Conservation (phyloP, 2,113 vertebrate species). For the Nesogale talazaci region DNA sequence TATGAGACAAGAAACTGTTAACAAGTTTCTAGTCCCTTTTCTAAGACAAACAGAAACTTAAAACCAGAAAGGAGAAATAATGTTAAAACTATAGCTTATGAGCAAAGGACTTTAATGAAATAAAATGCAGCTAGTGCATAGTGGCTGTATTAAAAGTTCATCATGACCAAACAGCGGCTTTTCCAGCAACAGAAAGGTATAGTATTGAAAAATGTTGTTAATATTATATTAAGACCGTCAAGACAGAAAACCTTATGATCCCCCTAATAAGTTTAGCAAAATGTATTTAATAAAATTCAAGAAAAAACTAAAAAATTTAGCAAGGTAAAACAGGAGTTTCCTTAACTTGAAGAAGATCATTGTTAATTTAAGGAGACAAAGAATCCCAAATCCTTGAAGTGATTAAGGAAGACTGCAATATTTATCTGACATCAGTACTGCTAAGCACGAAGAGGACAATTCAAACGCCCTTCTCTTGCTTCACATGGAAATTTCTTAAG, state of each 20-base stretch:
- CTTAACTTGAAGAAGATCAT: not conserved
- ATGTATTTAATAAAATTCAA: slow-evolving; percentile 21
- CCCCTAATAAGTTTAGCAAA: not conserved
- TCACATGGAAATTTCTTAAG: not conserved
- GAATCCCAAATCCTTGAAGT: not conserved
- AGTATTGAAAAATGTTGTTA: not conserved
- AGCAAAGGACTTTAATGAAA: not conserved
- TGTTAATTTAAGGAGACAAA: not conserved
- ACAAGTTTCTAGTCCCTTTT: not conserved
- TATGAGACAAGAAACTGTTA: not conserved
- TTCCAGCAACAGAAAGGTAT: not conserved
- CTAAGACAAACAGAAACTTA: not conserved
- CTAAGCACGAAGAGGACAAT: not conserved
- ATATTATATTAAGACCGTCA: not conserved
- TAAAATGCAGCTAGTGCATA: not conserved
- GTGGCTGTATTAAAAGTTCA: not conserved
- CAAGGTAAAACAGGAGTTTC: not conserved
- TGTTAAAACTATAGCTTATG: not conserved
- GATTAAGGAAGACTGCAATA: not conserved
- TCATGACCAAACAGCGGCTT: not conserved
- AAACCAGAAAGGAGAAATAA: not conserved
- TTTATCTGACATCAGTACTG: not conserved
- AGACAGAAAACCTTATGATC: not conserved
- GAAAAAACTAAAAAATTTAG: not conserved
- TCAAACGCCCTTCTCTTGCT: not conserved